Conservation (phyloP, 2,888 invertebrate species). For the Agriopis leucophaearia region DNA sequence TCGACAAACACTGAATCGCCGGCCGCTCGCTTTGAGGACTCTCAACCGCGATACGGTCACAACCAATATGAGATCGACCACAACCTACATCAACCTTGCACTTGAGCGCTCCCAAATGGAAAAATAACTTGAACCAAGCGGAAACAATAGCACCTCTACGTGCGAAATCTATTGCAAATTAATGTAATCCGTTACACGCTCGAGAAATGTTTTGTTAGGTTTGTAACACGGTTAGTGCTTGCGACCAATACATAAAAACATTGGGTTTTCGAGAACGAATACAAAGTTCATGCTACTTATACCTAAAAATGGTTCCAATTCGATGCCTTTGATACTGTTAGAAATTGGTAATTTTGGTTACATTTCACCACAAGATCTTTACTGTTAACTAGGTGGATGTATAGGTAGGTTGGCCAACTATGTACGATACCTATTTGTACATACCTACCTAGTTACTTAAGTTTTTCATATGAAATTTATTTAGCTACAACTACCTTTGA, state of each 20-base stretch:
- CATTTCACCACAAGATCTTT: background rate
- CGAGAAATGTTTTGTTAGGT: constrained; percentile 56
- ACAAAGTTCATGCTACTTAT: constrained; percentile 21
- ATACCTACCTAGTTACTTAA: too few species aligned
- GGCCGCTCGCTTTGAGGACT: constrained; percentile 52
- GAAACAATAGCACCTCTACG: constrained; percentile 71
- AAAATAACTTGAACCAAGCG: constrained; percentile 67
- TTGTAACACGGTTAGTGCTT: constrained; percentile 45
- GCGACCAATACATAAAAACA: constrained; percentile 43
- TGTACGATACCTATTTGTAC: too few species aligned
- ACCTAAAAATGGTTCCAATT: constrained; percentile 6
- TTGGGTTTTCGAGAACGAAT: constrained; percentile 33
- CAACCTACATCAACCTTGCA: constrained; percentile 71
- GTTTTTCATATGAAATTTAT: background rate
- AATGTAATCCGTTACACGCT: constrained; percentile 70
- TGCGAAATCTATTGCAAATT: constrained; percentile 74
- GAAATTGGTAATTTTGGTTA: background rate
- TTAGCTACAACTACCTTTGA: background rate
- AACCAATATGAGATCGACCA: constrained; percentile 64
- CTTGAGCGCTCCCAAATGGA: constrained; percentile 62
- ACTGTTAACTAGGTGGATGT: too few species aligned
- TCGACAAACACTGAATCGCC: constrained; percentile 48
- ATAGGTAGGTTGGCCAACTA: too few species aligned
- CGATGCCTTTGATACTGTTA: background rate
- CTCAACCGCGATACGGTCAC: constrained; percentile 62